A percentile compares a stretch with the other conserved stretches of the same genome.
Conservation (phyloP, 2,797 vertebrate genomes). For the Rhinella marina region DNA sequence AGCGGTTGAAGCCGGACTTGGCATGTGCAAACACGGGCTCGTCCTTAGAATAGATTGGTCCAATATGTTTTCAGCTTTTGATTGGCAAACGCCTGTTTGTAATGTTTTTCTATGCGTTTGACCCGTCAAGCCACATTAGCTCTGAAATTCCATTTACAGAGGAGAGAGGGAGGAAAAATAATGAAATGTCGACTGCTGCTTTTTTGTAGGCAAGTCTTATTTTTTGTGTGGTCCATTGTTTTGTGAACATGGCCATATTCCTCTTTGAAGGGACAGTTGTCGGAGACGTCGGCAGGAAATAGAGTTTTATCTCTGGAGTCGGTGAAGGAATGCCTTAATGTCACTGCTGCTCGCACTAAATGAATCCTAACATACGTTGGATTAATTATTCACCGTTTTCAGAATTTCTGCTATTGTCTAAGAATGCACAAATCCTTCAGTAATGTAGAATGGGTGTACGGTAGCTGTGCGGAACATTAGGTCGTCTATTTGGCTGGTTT, state of each 20-base stretch:
- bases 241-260: neutral
- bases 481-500: no score
- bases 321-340: neutral
- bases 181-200: slow-evolving; percentile 9
- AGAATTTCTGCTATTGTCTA: no score
- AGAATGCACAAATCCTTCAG: no score
- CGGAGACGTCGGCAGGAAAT: neutral
- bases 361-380: neutral
- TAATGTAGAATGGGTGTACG: no score
- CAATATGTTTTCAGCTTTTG: slow-evolving; percentile 61
- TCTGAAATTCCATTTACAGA: slow-evolving; percentile 53
- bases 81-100: slow-evolving; percentile 59
- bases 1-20: slow-evolving; percentile 35
- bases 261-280: neutral
- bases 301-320: neutral
- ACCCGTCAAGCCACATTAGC: slow-evolving; percentile 59
- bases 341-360: neutral
- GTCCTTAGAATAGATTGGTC: slow-evolving; percentile 55
- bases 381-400: no score
- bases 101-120: slow-evolving; percentile 50
- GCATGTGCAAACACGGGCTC: slow-evolving; percentile 47
- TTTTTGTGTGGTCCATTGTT: slow-evolving; percentile 33
- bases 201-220: neutral
- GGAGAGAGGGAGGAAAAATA: slow-evolving; percentile 24
- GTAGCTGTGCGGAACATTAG: no score